Percentiles rank a stretch among this genome's conserved stretches.
Evolutionary conservation across 2,888 invertebrate species (phyloP).

Genomic region (Eutolmus rufibarbis): DNA sequence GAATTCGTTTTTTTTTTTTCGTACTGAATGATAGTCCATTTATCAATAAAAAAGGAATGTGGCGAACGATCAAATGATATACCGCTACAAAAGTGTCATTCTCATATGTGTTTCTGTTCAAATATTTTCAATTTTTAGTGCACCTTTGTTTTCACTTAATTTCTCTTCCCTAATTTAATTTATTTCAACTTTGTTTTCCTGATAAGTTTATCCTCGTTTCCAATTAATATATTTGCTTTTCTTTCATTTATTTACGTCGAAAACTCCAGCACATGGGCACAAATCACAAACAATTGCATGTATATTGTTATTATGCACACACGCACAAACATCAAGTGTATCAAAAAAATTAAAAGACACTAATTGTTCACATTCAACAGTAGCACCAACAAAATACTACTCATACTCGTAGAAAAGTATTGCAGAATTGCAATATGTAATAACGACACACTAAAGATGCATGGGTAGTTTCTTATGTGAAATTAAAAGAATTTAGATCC

Average conservation of each 20-base stretch:
- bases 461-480: neutral
- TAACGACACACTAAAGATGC: neutral
- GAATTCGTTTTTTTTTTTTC: too few species aligned
- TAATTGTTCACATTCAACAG: neutral
- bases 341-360: neutral
- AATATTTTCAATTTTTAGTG: neutral
- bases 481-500: neutral
- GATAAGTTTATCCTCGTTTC: neutral
- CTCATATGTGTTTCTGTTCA: neutral
- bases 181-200: neutral
- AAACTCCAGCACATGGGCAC: slow-evolving; percentile 28
- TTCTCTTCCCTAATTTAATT: neutral
- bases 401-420: neutral
- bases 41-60: neutral
- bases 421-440: neutral
- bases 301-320: neutral
- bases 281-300: slow-evolving; percentile 25
- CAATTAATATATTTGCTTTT: neutral
- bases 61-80: neutral
- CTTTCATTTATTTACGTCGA: neutral
- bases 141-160: neutral
- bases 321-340: neutral
- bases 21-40: neutral
- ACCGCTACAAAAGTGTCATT: neutral
- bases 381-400: neutral